Evolutionary conservation across 2,113 vertebrate genomes (phyloP).

Genomic region (Numida meleagris): DNA sequence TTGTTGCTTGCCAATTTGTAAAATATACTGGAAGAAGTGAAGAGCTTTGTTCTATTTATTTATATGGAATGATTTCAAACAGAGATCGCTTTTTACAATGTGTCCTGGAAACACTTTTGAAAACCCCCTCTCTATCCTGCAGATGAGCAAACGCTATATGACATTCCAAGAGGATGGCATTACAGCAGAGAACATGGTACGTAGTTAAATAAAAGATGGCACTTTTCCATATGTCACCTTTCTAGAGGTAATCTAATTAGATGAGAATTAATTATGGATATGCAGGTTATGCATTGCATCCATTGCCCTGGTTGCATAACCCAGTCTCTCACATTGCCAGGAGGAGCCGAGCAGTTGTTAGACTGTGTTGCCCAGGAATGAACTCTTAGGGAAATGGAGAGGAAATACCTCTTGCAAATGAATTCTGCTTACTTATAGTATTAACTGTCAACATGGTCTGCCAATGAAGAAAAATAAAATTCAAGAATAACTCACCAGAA

Average conservation of each 20-base stretch:
- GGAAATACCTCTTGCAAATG: neutral
- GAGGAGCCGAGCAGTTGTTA: neutral
- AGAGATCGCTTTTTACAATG: neutral
- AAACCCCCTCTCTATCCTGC: neutral
- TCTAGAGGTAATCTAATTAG: neutral
- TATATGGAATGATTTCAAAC: neutral
- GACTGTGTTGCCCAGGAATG: neutral
- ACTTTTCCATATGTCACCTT: slow-evolving; percentile 1
- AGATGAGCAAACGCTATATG: neutral
- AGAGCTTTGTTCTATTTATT: slow-evolving; percentile 15
- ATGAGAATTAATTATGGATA: slow-evolving; percentile 9
- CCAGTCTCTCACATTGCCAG: neutral
- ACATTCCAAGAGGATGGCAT: neutral
- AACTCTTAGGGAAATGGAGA: neutral
- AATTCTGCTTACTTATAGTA: neutral
- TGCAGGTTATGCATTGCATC: neutral
- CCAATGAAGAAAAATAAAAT: neutral
- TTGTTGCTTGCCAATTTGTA: slow-evolving; percentile 5
- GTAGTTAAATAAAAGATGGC: neutral
- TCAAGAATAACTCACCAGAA: neutral
- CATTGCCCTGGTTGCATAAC: neutral
- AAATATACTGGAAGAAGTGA: neutral
- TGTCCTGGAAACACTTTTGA: neutral
- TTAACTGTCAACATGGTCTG: neutral
- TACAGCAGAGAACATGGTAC: neutral